These are phyloP conservation scores for Elephas maximus DNA, from an alignment of 2,113 vertebrate genomes.

Conservation along the genomic window DNA sequence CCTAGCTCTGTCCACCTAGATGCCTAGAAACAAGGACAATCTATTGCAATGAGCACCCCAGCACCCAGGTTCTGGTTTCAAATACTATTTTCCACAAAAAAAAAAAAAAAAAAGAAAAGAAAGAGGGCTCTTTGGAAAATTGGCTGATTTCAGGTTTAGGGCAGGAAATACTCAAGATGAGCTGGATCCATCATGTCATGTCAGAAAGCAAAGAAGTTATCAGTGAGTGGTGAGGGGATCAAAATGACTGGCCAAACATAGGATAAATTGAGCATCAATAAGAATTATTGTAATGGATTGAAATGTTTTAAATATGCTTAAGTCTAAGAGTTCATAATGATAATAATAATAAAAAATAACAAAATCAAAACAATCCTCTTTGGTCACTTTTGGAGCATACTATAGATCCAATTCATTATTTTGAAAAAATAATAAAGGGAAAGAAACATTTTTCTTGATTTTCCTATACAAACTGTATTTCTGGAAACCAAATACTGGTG, in stretches of 20 bases:
- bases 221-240: neutral
- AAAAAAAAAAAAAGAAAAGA: neutral
- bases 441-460: neutral
- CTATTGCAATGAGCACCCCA: neutral
- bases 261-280: neutral
- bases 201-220: neutral
- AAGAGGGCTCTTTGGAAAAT: neutral
- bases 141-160: neutral
- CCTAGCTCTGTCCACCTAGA: neutral
- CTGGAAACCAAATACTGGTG: neutral
- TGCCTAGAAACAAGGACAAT: neutral
- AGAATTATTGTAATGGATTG: conserved; percentile 5
- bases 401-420: neutral
- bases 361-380: neutral
- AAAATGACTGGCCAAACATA: neutral
- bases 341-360: neutral
- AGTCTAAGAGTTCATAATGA: neutral
- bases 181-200: neutral
- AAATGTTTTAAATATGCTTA: conserved; percentile 1
- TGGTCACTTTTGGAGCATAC: neutral
- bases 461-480: neutral
- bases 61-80: neutral
- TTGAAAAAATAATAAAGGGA: conserved; percentile 24
- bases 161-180: neutral
- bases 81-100: neutral